Base-by-base conservation (phyloP, 2,113 vertebrate genomes). In the Rattus rattus region DNA sequence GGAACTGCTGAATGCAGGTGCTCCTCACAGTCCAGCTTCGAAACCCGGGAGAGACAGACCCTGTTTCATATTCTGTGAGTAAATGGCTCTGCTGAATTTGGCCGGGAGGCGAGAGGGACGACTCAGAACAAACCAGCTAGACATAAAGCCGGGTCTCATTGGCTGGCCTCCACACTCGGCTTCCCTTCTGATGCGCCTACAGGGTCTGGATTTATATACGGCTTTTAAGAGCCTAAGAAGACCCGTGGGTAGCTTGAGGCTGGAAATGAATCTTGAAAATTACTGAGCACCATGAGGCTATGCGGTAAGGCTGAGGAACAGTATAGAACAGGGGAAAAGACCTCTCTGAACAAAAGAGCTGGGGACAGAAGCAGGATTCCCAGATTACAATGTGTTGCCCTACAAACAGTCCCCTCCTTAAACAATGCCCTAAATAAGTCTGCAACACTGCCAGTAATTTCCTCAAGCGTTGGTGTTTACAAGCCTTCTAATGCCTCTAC, bases 191-290 rank as follows among this genome's bases (percentile, higher is more conserved):
- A n/a, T 28, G 49, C 3, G 0, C 28, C 5, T 70, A n/a, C 56
- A 12, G 33, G 1, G 7, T 28, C 14, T 3, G n/a, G 63, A 13
- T 26, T 69, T 24, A 16, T 7, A 24, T 0, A 1, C 4, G 16
- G 43, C 10, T 26, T 43, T 73, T 47, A 39, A 72, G 47, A 56
- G 30, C 20, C 56, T 24, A 47, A 56, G 12, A 10, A 52, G 16
- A 28, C 10, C 85, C 19, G 30, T 7, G 33, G 36, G 30, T n/a
- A 7, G 65, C 85, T 36, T 14, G 11, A 24, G 61, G 33, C 33
- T n/a, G 47, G 16, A 54, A 72, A 52, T 26, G 85, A 70, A 8
- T 24, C 47, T 52, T 26, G 67, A 73, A 16, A 39, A 9, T 0
- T 47, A 47, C 56, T 73, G 36, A 54, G 56, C 72, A 36, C 26